These are phyloP conservation scores for Phodopus roborovskii DNA, from an alignment of 2,113 vertebrate genomes.

Conservation along the genomic window DNA sequence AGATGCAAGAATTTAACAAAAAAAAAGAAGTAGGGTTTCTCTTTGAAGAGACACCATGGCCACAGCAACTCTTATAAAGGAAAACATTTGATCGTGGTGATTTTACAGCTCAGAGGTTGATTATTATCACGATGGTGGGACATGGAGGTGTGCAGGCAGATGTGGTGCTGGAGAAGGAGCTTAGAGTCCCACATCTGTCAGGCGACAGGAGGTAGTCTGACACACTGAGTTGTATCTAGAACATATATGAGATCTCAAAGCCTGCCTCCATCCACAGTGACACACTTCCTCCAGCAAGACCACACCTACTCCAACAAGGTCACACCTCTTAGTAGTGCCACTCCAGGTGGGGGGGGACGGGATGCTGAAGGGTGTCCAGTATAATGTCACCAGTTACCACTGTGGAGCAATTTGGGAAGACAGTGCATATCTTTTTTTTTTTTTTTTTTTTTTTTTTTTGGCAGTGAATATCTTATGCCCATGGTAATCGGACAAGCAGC, in stretches of 20 bases:
- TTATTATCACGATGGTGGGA: background rate
- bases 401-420: background rate
- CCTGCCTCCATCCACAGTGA: background rate
- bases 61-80: background rate
- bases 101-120: background rate
- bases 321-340: background rate
- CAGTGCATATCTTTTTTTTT: too few relatives aligned
- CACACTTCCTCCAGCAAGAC: background rate
- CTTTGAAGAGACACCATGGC: background rate
- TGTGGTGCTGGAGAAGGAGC: background rate
- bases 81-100: background rate
- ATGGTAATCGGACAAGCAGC: background rate
- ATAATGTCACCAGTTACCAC: fast-evolving
- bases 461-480: too few relatives aligned
- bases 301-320: too few relatives aligned
- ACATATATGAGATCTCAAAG: background rate
- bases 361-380: background rate
- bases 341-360: background rate
- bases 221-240: background rate
- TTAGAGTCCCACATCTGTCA: background rate
- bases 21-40: background rate
- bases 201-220: background rate
- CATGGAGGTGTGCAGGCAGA: background rate
- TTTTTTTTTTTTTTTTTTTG: too few relatives aligned
- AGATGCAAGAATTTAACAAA: background rate